A percentile compares a stretch with the other conserved stretches of the same genome.
These are phyloP conservation scores for Hesperia comma DNA, from an alignment of 2,888 invertebrate genomes.

Conservation along the genomic window DNA sequence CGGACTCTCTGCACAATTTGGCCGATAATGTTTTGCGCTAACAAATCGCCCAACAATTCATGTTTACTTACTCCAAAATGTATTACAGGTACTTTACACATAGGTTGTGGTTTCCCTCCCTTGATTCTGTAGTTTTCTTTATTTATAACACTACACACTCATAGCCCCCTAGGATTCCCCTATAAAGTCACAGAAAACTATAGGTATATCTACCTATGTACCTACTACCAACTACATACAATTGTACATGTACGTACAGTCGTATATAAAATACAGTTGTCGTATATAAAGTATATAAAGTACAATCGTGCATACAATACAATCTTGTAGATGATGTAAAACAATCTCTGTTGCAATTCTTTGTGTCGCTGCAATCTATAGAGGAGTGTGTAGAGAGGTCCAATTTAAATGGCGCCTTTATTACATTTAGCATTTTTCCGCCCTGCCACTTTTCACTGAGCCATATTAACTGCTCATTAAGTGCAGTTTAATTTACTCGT, in stretches of 20 bases:
- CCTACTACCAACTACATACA: too few species aligned
- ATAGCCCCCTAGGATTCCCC: too few species aligned
- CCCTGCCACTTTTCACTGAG: slow-evolving; percentile 39
- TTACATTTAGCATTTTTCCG: slow-evolving; percentile 25
- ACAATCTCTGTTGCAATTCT: slow-evolving; percentile 1
- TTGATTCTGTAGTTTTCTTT: too few species aligned
- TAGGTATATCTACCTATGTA: too few species aligned
- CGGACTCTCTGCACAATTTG: slow-evolving; percentile 18
- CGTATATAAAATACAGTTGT: too few species aligned
- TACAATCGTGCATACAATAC: too few species aligned
- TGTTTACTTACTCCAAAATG: slow-evolving; percentile 11
- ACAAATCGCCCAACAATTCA: slow-evolving; percentile 4
- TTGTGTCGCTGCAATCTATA: slow-evolving; percentile 26
- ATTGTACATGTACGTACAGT: too few species aligned
- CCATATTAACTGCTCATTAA: slow-evolving; percentile 35
- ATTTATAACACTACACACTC: too few species aligned
- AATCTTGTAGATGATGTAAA: slow-evolving; percentile 1
- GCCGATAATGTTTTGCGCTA: slow-evolving; percentile 21
- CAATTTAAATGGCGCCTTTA: slow-evolving; percentile 29
- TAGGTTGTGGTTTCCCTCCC: not conserved
- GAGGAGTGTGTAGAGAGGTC: slow-evolving; percentile 16
- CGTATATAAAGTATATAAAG: too few species aligned
- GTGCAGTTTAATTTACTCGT: slow-evolving; percentile 30
- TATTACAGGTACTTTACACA: slow-evolving; percentile 4
- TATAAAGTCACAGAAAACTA: too few species aligned